Evolutionary conservation across 2,888 invertebrate genomes (phyloP), one percentile per base, ranked within the genome.

Genomic region (Oscheius sp.): DNA sequence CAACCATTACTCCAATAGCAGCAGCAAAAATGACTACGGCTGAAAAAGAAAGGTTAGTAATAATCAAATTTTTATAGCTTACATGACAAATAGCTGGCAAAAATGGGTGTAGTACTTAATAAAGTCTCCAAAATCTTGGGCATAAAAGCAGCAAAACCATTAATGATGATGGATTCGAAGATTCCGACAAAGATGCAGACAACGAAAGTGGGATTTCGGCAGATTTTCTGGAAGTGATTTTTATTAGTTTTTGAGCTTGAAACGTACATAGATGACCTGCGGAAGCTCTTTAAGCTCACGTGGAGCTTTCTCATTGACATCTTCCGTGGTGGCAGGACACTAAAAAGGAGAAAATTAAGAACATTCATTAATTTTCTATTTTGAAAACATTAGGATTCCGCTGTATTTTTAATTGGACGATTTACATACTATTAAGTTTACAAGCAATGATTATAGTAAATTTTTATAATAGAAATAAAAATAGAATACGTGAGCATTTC

Each of bases 61-160:
- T 41, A 20, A 41, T 14, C 2, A 6, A 20, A 47, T 12, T 51
- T n/a, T 28, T 0, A 17, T 30, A 20, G 54, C 74, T 71, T 68
- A 84, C 84, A 83, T 1, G 83, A 82, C 49, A 85, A 71, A 67
- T 85, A 84, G 0, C 82, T 75, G 5, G 81, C 84, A 17, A 76
- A 69, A 0, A 83, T 80, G 6, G 86, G 82, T 45, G 82, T 82
- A 1, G 84, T 82, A 56, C 77, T 78, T 24, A 86, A 70, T 8
- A 86, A 67, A 2, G 83, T 83, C 70, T 86, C 84, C 56, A 86
- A 72, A 63, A 86, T 85, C 64, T 86, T 86, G 2, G 86, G 86
- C 83, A 86, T 84, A 68, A 86, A 86, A 0, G 84, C 84, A 20
- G 85, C 82, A 61, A 85, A 85, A 6, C 78, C 70, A 61, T 86